Percentiles rank a stretch among this genome's conserved stretches.
Evolutionary conservation across 2,888 invertebrate genomes (phyloP).

Genomic region (Adelognathus sp.): DNA sequence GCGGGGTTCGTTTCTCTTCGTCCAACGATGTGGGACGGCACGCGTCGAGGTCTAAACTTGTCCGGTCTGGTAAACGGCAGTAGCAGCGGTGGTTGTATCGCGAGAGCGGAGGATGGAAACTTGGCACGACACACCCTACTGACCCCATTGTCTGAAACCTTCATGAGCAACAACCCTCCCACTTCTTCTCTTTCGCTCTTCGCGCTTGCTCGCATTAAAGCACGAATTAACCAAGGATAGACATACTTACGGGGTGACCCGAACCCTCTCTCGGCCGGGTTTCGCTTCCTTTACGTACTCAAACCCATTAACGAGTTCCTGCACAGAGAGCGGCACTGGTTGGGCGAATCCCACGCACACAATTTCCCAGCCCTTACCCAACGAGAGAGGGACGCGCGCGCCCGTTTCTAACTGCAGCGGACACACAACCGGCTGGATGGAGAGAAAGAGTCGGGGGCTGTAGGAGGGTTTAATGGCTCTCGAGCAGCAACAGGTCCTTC

Average conservation of each 20-base stretch:
- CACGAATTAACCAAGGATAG: constrained; percentile 76
- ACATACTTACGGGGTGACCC: constrained; percentile 66
- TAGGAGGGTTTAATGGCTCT: constrained; percentile 52
- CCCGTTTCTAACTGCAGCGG: constrained; percentile 71
- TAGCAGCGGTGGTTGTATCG: neutral
- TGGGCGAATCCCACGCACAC: constrained; percentile 41
- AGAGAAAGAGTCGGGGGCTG: neutral
- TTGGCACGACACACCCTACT: constrained; percentile 75
- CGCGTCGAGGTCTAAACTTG: constrained; percentile 71
- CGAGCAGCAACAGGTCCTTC: constrained; percentile 75
- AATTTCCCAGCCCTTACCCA: constrained; percentile 48
- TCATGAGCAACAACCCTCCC: constrained; percentile 65
- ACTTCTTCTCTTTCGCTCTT: constrained; percentile 1
- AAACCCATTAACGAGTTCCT: constrained; percentile 58
- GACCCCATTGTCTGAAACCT: constrained; percentile 73
- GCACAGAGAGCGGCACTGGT: constrained; percentile 24
- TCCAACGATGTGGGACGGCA: too few species aligned
- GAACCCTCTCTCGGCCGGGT: constrained; percentile 39
- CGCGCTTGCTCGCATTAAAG: constrained; percentile 70
- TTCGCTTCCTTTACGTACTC: constrained; percentile 35
- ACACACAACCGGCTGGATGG: constrained; percentile 60
- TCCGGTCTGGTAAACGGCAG: constrained; percentile 58
- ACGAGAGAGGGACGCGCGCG: constrained; percentile 44
- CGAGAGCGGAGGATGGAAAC: constrained; percentile 66
- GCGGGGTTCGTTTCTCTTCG: constrained; percentile 12